These are phyloP conservation scores for Drosophila nikananu DNA, from an alignment of 1,140 invertebrate genomes.

Conservation along the genomic window DNA sequence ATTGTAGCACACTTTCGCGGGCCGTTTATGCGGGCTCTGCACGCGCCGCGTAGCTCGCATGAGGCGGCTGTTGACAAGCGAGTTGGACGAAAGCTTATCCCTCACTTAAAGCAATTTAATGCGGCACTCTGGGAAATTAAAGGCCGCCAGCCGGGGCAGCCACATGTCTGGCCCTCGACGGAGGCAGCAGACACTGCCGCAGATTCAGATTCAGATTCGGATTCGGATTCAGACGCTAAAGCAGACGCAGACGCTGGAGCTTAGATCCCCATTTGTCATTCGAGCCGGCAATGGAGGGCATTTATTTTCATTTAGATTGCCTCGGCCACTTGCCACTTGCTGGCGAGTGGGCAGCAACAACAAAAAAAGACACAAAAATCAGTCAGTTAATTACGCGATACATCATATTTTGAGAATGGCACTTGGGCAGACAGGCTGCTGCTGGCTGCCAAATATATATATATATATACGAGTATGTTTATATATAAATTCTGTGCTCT, in stretches of 20 bases:
- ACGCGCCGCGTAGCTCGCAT: conserved; percentile 2
- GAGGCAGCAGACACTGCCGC: conserved; percentile 30
- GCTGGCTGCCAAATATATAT: conserved; percentile 30
- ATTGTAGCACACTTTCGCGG: conserved; percentile 56
- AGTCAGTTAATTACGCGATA: conserved; percentile 76
- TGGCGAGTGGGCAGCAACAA: conserved; percentile 34
- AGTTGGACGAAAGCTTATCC: conserved; percentile 43
- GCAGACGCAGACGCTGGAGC: conserved; percentile 30
- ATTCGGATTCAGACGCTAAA: conserved; percentile 6
- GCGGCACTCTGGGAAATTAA: conserved; percentile 67
- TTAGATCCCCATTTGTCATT: conserved; percentile 64
- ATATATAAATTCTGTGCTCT: conserved; percentile 8
- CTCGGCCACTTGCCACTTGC: conserved; percentile 34
- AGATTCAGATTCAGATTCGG: conserved; percentile 15
- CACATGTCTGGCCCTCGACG: conserved; percentile 21
- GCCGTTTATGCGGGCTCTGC: conserved; percentile 35
- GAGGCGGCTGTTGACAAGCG: conserved; percentile 38
- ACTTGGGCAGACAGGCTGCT: conserved; percentile 21
- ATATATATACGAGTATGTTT: not conserved
- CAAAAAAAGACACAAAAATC: conserved; percentile 54
- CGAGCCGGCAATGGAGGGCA: conserved; percentile 47
- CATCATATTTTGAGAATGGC: conserved; percentile 49
- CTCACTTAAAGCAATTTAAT: conserved; percentile 65
- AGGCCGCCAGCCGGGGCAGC: conserved; percentile 37
- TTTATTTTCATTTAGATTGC: conserved; percentile 73